phyloP scores from a whole-genome alignment of 2,113 vertebrate species.

The Prunella himalayana region DNA sequence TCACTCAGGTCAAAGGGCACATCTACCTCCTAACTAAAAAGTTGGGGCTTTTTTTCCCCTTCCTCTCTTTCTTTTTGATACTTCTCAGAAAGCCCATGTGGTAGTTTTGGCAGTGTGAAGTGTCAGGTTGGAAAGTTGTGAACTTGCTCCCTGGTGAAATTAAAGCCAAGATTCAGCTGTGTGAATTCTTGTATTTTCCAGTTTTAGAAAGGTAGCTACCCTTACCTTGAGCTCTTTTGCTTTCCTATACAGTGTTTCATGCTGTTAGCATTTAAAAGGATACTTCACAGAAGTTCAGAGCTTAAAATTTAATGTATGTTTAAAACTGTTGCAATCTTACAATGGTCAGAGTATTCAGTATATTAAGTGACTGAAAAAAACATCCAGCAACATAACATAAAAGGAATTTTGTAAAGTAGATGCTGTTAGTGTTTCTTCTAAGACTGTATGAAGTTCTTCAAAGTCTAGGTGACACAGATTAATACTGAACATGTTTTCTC shows the following conservation, averaged over 20 bases:
- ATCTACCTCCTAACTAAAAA: not conserved
- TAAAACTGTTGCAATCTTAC: not conserved
- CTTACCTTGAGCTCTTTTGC: not conserved
- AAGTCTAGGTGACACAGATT: not conserved
- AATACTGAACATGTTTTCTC: not conserved
- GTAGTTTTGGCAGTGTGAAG: not conserved
- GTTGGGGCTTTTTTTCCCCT: not conserved
- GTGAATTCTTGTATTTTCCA: not conserved
- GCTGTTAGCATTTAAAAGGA: not conserved
- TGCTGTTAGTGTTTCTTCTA: not conserved
- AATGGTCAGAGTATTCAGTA: not conserved
- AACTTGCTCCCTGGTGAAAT: slow-evolving; percentile 36
- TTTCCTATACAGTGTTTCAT: not conserved
- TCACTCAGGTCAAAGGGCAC: not conserved
- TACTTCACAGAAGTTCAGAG: not conserved
- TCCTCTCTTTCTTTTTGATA: not conserved
- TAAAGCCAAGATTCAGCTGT: not conserved
- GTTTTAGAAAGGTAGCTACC: not conserved
- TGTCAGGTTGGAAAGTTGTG: not conserved
- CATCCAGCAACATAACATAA: not conserved
- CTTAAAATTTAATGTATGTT: not conserved
- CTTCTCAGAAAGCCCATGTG: not conserved
- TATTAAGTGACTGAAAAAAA: not conserved
- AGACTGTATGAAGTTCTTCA: not conserved
- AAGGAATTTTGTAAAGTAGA: not conserved